Evolutionary conservation across 2,113 vertebrate species (phyloP), one percentile per base, ranked within the genome.

Genomic region (Phyllopteryx taeniolatus): DNA sequence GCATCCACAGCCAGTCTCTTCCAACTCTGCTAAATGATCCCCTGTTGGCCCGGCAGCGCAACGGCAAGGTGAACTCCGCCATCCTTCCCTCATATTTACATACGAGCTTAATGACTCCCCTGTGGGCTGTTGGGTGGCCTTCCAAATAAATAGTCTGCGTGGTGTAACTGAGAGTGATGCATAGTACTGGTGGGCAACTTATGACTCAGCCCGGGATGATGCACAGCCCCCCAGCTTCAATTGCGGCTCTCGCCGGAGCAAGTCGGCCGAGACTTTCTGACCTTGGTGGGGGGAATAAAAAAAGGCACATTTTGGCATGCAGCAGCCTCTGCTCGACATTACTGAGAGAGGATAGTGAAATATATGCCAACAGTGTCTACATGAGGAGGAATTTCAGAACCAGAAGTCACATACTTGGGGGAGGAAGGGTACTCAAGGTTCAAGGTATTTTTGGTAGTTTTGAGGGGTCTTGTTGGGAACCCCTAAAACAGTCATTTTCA

Each of bases 51-150:
- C 31, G 17, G 15, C 31, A 19, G 59, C 31, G 59, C 59, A 17
- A 61, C 79, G 85, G 79, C 88, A 88, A 90, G 87, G 88, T 90
- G 86, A 90, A 83, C 80, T 72, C 77, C 73, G 78, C 86, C 35
- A 79, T 78, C 79, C 72, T 75, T 81, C 85, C 51, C 77, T 88
- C 83, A 76, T 83, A 90, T 90, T 91, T 90, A 85, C 85, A 89
- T 87, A 79, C 72, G 78, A 88, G 81, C 85, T 82, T 65, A 85
- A 84, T 80, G 77, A 86, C 82, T 81, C 75, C 83, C 86, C 87
- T 70, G 70, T 74, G 78, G 84, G 84, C 80, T 62, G 31, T 57
- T 39, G 74, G 22, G 67, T 78, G 78, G 86, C 87, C 83, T 86
- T 83, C 79, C 81, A 87, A 87, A 88, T 72, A 87, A 87, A 88